Conservation (phyloP, 2,888 invertebrate genomes). For the Coleophora deauratella region DNA sequence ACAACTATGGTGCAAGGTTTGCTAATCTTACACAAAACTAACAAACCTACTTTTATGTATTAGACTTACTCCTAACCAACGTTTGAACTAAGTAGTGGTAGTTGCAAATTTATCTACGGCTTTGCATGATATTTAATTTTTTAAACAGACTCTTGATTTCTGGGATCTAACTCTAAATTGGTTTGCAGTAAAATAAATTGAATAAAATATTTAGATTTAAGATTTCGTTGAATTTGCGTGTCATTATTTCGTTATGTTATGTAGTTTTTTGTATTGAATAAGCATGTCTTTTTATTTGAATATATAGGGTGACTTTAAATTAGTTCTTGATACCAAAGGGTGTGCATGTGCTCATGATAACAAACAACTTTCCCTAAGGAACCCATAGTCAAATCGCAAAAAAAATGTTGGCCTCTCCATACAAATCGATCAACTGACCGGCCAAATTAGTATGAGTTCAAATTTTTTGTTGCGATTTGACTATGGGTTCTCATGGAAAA, state of each 20-base stretch:
- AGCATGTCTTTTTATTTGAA: not conserved
- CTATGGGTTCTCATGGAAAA: too few species aligned
- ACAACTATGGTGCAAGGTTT: too few species aligned
- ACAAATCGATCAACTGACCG: too few species aligned
- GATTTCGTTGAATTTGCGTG: too few species aligned
- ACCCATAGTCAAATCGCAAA: too few species aligned
- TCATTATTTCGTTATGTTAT: too few species aligned
- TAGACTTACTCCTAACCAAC: conserved; percentile 15
- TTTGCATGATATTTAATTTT: conserved; percentile 50
- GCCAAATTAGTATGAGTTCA: too few species aligned
- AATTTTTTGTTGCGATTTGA: too few species aligned
- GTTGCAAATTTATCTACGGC: not conserved
- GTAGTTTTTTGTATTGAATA: not conserved
- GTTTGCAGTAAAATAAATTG: conserved; percentile 14
- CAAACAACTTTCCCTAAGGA: too few species aligned
- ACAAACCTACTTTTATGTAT: conserved; percentile 13
- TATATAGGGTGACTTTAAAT: not conserved
- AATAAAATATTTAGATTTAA: too few species aligned
- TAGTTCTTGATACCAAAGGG: conserved; percentile 16
- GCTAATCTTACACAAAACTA: not conserved
- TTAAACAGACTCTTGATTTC: conserved; percentile 72
- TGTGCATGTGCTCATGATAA: too few species aligned
- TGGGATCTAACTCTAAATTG: conserved; percentile 22
- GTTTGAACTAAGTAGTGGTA: not conserved
- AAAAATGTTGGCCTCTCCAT: too few species aligned